Evolutionary conservation across 2,888 invertebrate genomes (phyloP), one percentile per base, ranked within the genome.

Genomic region (Heteromurus nitidus): DNA sequence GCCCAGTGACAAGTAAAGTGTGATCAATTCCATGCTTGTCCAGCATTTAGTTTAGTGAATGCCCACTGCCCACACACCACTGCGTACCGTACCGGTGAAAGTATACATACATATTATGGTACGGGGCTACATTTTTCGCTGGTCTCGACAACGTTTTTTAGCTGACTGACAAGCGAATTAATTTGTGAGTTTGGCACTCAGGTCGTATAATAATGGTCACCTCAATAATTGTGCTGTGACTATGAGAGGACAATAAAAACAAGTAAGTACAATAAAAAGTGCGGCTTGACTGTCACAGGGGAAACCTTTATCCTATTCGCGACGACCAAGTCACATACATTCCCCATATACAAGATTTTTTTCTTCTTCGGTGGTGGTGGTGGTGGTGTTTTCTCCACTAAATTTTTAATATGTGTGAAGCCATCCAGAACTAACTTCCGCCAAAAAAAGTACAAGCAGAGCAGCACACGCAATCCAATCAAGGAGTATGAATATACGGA

Each of bases 141-240:
- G n/a, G n/a, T n/a, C n/a, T n/a, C n/a, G n/a, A n/a, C n/a, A n/a
- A n/a, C n/a, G 5, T 18, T 2, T 3, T 30, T 68, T 62, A 77
- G 53, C 73, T 55, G 53, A 80, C 22, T 80, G 83, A 85, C 82
- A 76, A 72, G 53, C 44, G 62, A 82, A 85, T 85, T 85, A 85
- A 85, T 85, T 83, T 80, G 73, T 75, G 84, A 80, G 65, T 31
- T 65, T 73, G 69, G 73, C 73, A 64, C 80, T 67, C 13, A 65
- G 24, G 62, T 68, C 36, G 18, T 9, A 62, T 77, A 69, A 69
- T 75, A 79, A 76, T 55, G 60, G 76, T 60, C 68, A 68, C 60
- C 44, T 50, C 60, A 22, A 76, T 76, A 76, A 68, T 77, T 77
- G 69, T 24, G n/a, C 20, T 42, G 31, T 64, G 64, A 50, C 26